phyloP scores from a whole-genome alignment of 2,113 vertebrate species.

The Equus quagga region DNA sequence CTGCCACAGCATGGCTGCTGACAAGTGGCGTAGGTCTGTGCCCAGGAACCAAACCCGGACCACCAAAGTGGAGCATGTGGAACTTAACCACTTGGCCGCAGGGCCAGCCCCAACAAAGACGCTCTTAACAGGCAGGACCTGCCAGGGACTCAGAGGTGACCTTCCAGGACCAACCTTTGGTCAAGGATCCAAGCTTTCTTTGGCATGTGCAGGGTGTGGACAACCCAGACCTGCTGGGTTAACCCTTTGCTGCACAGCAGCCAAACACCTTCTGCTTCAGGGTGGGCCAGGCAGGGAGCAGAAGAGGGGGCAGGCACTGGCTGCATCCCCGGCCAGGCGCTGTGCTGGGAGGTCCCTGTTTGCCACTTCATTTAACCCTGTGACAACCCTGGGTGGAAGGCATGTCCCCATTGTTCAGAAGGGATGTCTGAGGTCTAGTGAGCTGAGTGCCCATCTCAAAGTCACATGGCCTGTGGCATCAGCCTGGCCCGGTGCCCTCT shows the following conservation, averaged over 20 bases:
- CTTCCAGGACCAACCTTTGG: not conserved
- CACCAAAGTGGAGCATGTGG: no score
- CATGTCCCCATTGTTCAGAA: not conserved
- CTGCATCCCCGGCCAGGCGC: not conserved
- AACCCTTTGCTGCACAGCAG: not conserved
- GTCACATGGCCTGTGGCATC: not conserved
- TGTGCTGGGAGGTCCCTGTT: rapidly evolving
- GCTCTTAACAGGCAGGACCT: not conserved
- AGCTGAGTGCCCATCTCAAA: not conserved
- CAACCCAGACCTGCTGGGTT: not conserved
- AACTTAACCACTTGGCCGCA: no score
- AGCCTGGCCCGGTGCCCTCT: not conserved
- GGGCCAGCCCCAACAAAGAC: not conserved
- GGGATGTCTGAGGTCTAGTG: not conserved
- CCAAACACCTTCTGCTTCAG: not conserved
- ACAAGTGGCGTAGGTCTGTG: no score
- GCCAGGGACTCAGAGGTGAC: not conserved
- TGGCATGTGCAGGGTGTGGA: rapidly evolving
- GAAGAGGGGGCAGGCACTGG: rapidly evolving
- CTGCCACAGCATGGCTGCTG: no score
- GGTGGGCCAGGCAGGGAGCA: not conserved
- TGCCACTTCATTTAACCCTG: rapidly evolving
- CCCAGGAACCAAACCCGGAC: no score
- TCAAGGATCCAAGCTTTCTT: not conserved
- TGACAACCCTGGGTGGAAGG: not conserved